These are phyloP conservation scores for Tangara arthus DNA, from an alignment of 2,797 vertebrate genomes.

Conservation along the genomic window DNA sequence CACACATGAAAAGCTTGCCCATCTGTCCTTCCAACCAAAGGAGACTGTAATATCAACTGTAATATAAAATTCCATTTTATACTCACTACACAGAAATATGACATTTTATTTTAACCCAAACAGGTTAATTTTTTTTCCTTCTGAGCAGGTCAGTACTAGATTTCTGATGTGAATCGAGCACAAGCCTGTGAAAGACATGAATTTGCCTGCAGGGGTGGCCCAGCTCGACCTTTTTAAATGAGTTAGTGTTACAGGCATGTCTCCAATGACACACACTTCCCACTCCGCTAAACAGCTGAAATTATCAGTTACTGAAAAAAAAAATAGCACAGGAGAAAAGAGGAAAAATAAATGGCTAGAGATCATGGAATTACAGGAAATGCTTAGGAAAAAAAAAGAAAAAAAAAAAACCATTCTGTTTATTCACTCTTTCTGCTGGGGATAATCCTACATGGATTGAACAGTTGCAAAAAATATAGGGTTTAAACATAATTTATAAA, in stretches of 20 bases:
- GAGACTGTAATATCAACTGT: neutral
- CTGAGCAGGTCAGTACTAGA: neutral
- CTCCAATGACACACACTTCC: neutral
- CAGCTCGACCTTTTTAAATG: neutral
- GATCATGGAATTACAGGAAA: neutral
- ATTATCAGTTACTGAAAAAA: neutral
- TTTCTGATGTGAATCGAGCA: neutral
- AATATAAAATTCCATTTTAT: neutral
- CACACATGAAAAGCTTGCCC: neutral
- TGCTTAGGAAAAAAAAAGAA: fast-evolving
- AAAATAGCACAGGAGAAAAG: neutral
- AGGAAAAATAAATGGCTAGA: neutral
- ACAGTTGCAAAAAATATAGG: neutral
- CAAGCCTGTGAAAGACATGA: neutral
- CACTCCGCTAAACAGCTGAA: neutral
- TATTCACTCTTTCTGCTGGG: neutral
- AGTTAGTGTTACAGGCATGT: neutral
- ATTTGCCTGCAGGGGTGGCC: neutral
- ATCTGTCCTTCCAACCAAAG: neutral
- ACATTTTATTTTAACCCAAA: neutral
- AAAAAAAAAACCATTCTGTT: neutral
- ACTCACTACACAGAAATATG: neutral
- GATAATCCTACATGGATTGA: neutral
- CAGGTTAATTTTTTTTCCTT: neutral
- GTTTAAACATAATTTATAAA: neutral